A percentile compares a stretch with the other conserved stretches of the same genome.
These are phyloP conservation scores for Abrostola triplasia DNA, from an alignment of 2,888 invertebrate genomes.

Conservation along the genomic window DNA sequence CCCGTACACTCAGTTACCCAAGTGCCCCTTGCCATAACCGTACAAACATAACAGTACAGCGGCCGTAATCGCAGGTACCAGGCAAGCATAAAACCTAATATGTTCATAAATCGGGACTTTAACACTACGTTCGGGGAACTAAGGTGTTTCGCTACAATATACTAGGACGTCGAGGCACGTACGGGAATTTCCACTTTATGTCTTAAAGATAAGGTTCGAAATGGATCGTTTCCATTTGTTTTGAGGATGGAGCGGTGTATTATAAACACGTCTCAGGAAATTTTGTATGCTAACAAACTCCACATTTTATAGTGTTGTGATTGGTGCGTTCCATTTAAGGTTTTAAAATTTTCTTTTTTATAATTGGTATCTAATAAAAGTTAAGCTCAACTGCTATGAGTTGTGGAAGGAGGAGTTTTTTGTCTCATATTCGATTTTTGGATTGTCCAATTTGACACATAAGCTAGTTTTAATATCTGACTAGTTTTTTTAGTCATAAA, in stretches of 20 bases:
- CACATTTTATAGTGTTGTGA: conserved; percentile 23
- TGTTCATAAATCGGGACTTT: conserved; percentile 60
- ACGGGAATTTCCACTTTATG: conserved; percentile 22
- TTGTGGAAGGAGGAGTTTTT: too few relatives aligned
- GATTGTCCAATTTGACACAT: too few relatives aligned
- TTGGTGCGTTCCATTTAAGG: too few relatives aligned
- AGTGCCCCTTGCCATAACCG: too few relatives aligned
- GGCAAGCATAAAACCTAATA: conserved; percentile 69
- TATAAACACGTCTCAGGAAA: conserved; percentile 25
- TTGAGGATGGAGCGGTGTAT: conserved; percentile 11
- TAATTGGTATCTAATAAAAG: too few relatives aligned
- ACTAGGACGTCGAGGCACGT: conserved; percentile 15
- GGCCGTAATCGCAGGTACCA: conserved; percentile 64
- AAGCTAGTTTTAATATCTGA: too few relatives aligned
- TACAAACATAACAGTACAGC: conserved; percentile 42
- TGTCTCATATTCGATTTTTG: too few relatives aligned
- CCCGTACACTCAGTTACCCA: too few relatives aligned
- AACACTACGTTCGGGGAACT: conserved; percentile 52
- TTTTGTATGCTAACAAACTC: conserved; percentile 31
- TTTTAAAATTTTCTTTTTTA: too few relatives aligned
- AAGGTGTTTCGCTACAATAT: conserved; percentile 36
- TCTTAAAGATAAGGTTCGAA: conserved; percentile 16
- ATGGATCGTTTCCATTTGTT: conserved; percentile 12
- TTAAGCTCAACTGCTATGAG: too few relatives aligned
- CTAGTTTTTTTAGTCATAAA: too few relatives aligned